Evolutionary conservation across 1,140 invertebrate genomes (phyloP), one percentile per base, ranked within the genome.

Genomic region (Varroa destructor): DNA sequence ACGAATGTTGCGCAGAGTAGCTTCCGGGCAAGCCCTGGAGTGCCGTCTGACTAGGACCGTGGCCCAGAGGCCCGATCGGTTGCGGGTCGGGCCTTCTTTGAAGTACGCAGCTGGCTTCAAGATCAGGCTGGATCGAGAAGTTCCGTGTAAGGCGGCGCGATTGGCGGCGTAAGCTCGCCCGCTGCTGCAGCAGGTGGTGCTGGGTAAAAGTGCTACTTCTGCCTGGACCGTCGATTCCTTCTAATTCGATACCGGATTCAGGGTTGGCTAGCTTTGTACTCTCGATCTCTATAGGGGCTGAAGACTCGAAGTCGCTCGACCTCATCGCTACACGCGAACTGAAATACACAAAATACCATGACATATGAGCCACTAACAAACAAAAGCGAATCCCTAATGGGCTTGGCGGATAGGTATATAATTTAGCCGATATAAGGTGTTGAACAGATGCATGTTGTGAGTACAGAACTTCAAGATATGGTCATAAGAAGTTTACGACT

Each of bases 291-390:
- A 67, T 67, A 14, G 61, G 61, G 40, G 61, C 61, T 67, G 61
- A 51, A 5, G 46, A 67, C 40, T 67, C 61, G 61, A 67, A 67
- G 12, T 67, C 61, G 46, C 61, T 67, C 46, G 61, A 25, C 61
- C 61, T 67, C 61, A 67, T 67, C 61, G 61, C 61, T 67, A 67
- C 14, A 46, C 61, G 61, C 61, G 61, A 67, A 46, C 61, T 67
- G 61, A 36, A 25, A 67, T 40, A 40, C n/a, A 40, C 46, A 12
- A n/a, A n/a, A 56, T 12, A 12, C 10, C 55, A n/a, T 56, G 55
- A 0, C 25, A 25, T 25, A 25, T 25, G 25, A 25, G 25, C 0
- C 25, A 25, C 25, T 25, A 25, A 25, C 25, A 25, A 25, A 25
- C 25, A 25, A 25, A 25, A 25, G 25, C 0, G 25, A 25, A 25